Base-by-base conservation (phyloP, 2,888 invertebrate species). In the Azorinus chamasolen region DNA sequence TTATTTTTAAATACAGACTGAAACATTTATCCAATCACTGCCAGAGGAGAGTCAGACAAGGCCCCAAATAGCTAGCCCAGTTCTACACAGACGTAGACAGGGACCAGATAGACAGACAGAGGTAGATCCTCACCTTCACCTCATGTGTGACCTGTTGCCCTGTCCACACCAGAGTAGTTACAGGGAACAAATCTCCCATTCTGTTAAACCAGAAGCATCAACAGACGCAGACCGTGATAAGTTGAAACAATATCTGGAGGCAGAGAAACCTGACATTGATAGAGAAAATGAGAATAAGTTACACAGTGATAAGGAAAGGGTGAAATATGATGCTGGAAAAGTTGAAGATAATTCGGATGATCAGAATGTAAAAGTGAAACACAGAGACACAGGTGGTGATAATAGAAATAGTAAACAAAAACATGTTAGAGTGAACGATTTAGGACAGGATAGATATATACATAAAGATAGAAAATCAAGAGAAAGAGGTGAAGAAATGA, bases 81-180 rank as follows among this genome's bases (percentile, higher is more conserved):
- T 70, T 6, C 72, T 86, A 37, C 72, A 78, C 37, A 54, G 50
- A 24, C 53, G 54, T 18, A 71, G 61, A 32, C 62, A 64, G 10
- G 54, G 22, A 53, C 51, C 63, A 45, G 57, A 75, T 20, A 41
- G 46, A n/a, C 24, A 20, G 16, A 37, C 27, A 16, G 65, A 73
- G n/a, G 65, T 86, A 16, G 86, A 87, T 32, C 87, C 88, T 43
- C 88, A 88, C 63, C 71, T 87, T 24, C 88, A 88, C 65, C 66
- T 87, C 0, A 84, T 87, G 84, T 88, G 87, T 82, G 87, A 87
- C 48, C 55, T 88, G 10, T 58, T 88, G 54, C 88, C 88, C 1
- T 87, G 87, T 66, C 83, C 84, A 24, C 87, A 88, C 41, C 50
- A 62, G 61, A 41, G 20, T 8, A 37, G 43, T 12, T 22, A 27